Evolutionary conservation across 1,140 invertebrate genomes (phyloP).

Genomic region (Limonius californicus): DNA sequence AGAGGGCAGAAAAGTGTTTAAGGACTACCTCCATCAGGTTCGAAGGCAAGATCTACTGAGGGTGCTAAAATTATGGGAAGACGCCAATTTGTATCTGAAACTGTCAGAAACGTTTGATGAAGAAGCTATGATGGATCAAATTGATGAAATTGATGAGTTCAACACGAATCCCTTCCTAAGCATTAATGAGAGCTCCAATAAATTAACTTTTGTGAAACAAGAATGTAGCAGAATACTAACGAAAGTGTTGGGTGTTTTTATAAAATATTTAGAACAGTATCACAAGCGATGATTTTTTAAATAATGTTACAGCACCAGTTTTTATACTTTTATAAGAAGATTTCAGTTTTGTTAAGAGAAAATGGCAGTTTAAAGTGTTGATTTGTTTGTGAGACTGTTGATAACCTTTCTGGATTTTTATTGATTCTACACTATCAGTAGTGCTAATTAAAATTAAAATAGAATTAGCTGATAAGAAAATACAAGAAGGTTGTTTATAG

Average conservation of each 20-base stretch:
- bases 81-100: not conserved
- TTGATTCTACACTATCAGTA: too few relatives aligned
- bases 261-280: not conserved
- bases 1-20: not conserved
- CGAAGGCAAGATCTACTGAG: not conserved
- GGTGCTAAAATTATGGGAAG: not conserved
- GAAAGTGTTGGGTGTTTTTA: not conserved
- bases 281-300: not conserved
- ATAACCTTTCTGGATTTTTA: too few relatives aligned
- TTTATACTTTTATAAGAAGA: too few relatives aligned
- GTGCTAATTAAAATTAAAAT: too few relatives aligned
- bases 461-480: too few relatives aligned
- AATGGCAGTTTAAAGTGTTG: too few relatives aligned
- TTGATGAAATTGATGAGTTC: constrained; percentile 1
- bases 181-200: not conserved
- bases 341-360: too few relatives aligned
- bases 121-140: not conserved
- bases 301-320: too few relatives aligned
- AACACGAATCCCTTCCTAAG: not conserved
- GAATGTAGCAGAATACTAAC: not conserved
- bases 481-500: too few relatives aligned
- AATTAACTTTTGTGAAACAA: not conserved
- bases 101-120: not conserved
- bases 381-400: too few relatives aligned
- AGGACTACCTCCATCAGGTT: not conserved